A percentile compares a stretch with the other conserved stretches of the same genome.
phyloP scores from a whole-genome alignment of 2,888 invertebrate species.

The Dasysyrphus tricinctus region DNA sequence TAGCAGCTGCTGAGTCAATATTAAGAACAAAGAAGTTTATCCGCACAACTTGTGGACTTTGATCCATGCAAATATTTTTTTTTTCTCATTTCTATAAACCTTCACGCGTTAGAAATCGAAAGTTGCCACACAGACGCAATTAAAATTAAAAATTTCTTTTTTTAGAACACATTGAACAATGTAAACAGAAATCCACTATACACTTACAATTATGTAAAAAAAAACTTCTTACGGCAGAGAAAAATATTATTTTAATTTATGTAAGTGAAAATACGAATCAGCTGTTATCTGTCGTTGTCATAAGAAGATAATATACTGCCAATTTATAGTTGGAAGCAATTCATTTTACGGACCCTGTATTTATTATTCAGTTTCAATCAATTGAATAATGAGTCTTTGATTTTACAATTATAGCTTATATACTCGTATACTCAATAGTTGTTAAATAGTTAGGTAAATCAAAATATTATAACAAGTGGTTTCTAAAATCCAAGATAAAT shows the following conservation, averaged over 20 bases:
- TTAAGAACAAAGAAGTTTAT: neutral
- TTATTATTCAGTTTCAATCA: neutral
- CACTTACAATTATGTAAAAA: too few relatives aligned
- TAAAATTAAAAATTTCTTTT: neutral
- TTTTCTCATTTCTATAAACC: neutral
- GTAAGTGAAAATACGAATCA: too few relatives aligned
- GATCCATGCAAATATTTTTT: conserved; percentile 1
- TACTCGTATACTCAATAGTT: too few relatives aligned
- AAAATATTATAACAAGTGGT: neutral
- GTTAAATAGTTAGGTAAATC: neutral
- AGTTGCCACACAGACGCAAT: neutral
- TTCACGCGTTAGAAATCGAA: conserved; percentile 7
- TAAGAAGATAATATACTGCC: too few relatives aligned
- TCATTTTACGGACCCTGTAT: too few relatives aligned
- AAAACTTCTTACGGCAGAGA: too few relatives aligned
- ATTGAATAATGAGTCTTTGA: neutral
- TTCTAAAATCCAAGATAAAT: neutral
- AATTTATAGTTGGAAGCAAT: too few relatives aligned
- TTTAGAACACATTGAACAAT: neutral
- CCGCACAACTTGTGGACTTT: neutral
- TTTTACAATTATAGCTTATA: neutral
- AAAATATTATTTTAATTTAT: too few relatives aligned
- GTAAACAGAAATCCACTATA: neutral
- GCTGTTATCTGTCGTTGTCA: too few relatives aligned
- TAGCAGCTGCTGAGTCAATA: conserved; percentile 11